Conservation (phyloP, 2,797 vertebrate genomes). For the Silurus lanzhouensis region DNA sequence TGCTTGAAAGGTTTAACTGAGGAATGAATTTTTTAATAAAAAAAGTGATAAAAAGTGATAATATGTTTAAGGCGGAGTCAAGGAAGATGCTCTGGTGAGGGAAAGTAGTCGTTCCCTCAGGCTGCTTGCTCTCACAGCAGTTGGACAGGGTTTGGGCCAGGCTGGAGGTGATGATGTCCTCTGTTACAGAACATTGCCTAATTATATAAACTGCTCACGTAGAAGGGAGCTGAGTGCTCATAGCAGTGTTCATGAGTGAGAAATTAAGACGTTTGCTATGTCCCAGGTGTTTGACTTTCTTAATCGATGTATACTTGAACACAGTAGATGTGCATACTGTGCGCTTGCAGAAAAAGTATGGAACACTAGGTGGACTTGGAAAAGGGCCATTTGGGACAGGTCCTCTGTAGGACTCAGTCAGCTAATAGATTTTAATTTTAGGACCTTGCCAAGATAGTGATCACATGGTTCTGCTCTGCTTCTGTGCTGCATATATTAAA, state of each 20-base stretch:
- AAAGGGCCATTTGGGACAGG: not conserved
- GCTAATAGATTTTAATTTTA: not conserved
- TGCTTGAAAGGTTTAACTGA: not conserved
- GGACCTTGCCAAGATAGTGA: not conserved
- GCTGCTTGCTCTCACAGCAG: slow-evolving; percentile 35
- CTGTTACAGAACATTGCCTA: slow-evolving; percentile 15
- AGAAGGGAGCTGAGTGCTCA: not conserved
- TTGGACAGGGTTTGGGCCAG: slow-evolving; percentile 34
- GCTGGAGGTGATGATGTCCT: slow-evolving; percentile 20
- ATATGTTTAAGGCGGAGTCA: slow-evolving; percentile 14
- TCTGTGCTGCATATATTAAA: not conserved
- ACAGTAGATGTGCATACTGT: not conserved
- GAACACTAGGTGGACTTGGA: not conserved
- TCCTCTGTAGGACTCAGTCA: not conserved
- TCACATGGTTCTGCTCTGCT: not conserved
- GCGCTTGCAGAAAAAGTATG: not conserved
- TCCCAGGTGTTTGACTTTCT: not conserved
- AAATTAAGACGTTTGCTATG: not conserved
- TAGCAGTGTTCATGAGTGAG: not conserved
- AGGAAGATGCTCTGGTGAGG: not conserved
- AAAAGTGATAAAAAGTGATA: not conserved
- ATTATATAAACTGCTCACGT: slow-evolving; percentile 26
- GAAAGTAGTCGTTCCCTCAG: slow-evolving; percentile 35
- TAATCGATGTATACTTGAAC: not conserved
- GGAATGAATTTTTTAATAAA: slow-evolving; percentile 8